A percentile compares a stretch with the other conserved stretches of the same genome.
These are phyloP conservation scores for Anticlea derivata DNA, from an alignment of 2,888 invertebrate genomes.

Conservation along the genomic window DNA sequence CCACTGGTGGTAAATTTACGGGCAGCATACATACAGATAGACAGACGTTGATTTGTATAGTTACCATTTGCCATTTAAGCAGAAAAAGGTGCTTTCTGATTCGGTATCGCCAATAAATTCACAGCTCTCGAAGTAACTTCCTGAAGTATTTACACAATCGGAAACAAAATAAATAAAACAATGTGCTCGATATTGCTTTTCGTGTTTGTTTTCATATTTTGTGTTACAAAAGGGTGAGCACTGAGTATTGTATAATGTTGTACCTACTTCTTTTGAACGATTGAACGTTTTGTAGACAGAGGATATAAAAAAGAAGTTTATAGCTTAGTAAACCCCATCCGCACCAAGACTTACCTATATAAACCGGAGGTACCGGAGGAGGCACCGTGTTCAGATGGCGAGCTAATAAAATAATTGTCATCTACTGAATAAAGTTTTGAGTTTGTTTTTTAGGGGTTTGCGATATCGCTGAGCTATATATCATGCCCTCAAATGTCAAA, in stretches of 20 bases:
- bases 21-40: neutral
- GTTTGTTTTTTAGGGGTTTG: no score
- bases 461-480: no score
- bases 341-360: no score
- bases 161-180: constrained; percentile 38
- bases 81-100: constrained; percentile 20
- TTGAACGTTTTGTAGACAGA: no score
- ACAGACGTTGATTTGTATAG: neutral
- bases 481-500: no score
- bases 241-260: constrained; percentile 3
- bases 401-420: no score
- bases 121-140: constrained; percentile 30
- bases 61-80: neutral
- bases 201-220: constrained; percentile 27
- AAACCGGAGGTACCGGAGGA: no score
- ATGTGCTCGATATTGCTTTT: constrained; percentile 32
- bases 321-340: no score
- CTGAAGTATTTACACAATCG: constrained; percentile 33
- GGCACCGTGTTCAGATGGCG: no score
- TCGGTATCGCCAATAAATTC: constrained; percentile 34
- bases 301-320: no score
- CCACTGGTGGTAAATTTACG: no score
- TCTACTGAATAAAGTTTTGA: no score
- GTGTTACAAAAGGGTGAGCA: constrained; percentile 1
- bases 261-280: neutral